Evolutionary conservation across 2,113 vertebrate species (phyloP).

Genomic region (Dicerorhinus sumatrensis): DNA sequence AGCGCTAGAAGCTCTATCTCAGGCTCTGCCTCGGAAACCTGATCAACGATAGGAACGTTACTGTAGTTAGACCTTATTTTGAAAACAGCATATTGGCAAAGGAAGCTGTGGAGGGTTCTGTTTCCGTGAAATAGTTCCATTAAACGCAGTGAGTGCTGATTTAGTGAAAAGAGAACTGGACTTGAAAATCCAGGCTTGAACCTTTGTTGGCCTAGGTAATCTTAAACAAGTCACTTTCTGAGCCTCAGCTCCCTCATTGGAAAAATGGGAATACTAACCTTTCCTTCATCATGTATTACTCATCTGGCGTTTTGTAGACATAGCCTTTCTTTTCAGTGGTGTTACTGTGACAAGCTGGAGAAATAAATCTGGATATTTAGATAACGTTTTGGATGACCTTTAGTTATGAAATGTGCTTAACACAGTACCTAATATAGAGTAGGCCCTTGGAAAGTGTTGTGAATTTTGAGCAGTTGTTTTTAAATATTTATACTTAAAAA

Average conservation of each 20-base stretch:
- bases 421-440: not conserved
- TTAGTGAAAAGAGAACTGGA: not conserved
- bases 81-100: not conserved
- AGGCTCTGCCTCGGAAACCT: not conserved
- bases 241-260: not conserved
- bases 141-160: not conserved
- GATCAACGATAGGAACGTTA: not conserved
- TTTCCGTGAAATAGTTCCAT: not conserved
- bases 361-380: constrained; percentile 9
- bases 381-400: constrained; percentile 23
- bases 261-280: not conserved
- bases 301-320: not conserved
- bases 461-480: constrained; percentile 44
- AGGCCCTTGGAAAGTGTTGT: not conserved
- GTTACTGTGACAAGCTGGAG: not conserved
- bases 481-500: not conserved
- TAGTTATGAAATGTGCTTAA: not conserved
- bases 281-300: not conserved
- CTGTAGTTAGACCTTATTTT: not conserved
- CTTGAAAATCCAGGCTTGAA: not conserved
- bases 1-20: not conserved
- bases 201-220: not conserved
- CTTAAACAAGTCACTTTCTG: not conserved
- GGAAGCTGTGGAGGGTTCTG: not conserved
- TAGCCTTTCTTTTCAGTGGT: not conserved